Evolutionary conservation across 1,140 invertebrate species (phyloP), one percentile per base, ranked within the genome.

Genomic region (Neodiprion pinetum): DNA sequence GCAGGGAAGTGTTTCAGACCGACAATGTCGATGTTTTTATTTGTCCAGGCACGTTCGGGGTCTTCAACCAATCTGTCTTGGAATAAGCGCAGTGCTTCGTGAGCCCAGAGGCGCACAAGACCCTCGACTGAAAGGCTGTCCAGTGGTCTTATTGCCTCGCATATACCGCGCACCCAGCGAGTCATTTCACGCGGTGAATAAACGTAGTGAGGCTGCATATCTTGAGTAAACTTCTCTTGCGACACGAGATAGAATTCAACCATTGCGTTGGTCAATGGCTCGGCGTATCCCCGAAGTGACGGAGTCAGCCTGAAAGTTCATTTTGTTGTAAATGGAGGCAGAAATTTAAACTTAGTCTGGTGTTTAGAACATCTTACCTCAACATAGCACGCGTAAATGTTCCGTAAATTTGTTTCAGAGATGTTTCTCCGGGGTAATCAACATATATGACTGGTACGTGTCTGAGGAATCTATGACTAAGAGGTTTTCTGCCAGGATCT

Each of bases 111-210:
- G 23, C 99, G 91, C 0, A 99, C 98, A 69, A 99, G 89, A 50
- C 97, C 98, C 90, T 99, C 98, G 0, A 98, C 94, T 1, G 93
- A 92, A 0, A 99, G 87, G 73, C 92, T 94, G 82, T 99, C 98
- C 28, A 99, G 86, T 0, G 98, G 98, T 79, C 95, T 92, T 72
- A 99, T 98, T 4, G 98, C 98, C 90, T 99, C 99, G 88, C 97
- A 99, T 76, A 99, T 99, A 75, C 99, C 99, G 69, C 99, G 91
- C 7, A 99, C 98, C 99, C 99, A 99, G 76, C 99, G 89, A 0
- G 99, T 99, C 96, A 99, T 97, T 90, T 99, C 99, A 87, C 99
- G 92, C n/a, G 99, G 99, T 76, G 97, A 99, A 89, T 99, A 99
- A 1, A 99, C 97, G 86, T 99, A 99, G 88, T 99, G 99, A 1